These are phyloP conservation scores for Hemiscyllium ocellatum DNA, from an alignment of 2,113 vertebrate genomes.

Conservation along the genomic window DNA sequence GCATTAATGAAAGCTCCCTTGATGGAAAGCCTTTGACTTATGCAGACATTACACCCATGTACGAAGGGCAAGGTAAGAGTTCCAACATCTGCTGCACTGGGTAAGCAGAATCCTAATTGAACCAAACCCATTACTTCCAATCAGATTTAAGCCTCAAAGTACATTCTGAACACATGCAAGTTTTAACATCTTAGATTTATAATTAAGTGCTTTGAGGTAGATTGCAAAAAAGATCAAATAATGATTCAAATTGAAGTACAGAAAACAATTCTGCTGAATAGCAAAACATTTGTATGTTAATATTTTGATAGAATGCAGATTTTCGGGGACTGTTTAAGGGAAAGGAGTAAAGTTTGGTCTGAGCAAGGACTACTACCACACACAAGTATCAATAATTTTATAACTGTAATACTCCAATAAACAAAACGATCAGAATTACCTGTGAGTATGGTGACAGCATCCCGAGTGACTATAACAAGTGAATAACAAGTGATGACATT, in stretches of 20 bases:
- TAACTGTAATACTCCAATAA: background rate
- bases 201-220: background rate
- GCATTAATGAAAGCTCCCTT: background rate
- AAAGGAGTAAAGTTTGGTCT: background rate
- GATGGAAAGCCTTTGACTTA: background rate
- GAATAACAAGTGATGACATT: conserved; percentile 41
- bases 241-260: background rate
- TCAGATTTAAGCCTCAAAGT: background rate
- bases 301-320: background rate
- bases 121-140: background rate
- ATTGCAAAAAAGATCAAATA: background rate
- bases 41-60: background rate
- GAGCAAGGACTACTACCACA: too few species aligned
- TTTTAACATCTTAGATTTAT: background rate
- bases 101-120: background rate
- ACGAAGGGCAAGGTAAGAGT: background rate
- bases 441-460: conserved; percentile 90
- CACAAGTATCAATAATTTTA: too few species aligned
- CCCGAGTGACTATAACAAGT: conserved; percentile 73
- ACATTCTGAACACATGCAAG: background rate
- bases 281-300: background rate
- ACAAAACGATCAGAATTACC: conserved; percentile 57
- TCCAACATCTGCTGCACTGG: background rate
- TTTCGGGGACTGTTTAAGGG: background rate
- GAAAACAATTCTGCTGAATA: background rate